Percentiles rank a stretch among this genome's conserved stretches.
Conservation (phyloP, 2,888 invertebrate genomes). For the Anagyrus pseudococci region DNA sequence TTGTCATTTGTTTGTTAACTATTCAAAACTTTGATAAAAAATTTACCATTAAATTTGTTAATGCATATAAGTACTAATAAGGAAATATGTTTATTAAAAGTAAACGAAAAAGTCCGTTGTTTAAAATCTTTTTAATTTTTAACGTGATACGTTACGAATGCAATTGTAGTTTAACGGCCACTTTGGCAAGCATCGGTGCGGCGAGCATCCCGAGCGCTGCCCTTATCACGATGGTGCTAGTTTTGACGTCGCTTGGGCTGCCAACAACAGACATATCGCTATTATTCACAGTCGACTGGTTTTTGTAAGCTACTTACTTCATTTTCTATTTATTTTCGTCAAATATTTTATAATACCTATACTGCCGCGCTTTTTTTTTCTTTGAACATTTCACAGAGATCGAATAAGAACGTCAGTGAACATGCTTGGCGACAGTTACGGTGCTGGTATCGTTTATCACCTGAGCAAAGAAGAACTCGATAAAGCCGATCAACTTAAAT, state of each 20-base stretch:
- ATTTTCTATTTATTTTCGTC: neutral
- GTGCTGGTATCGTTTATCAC: slow-evolving; percentile 76
- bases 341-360: neutral
- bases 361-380: slow-evolving; percentile 11
- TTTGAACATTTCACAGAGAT: too few species aligned
- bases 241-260: slow-evolving; percentile 69
- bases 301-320: slow-evolving; percentile 63
- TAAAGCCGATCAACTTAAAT: slow-evolving; percentile 51
- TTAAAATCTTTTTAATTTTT: too few species aligned
- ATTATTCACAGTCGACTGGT: slow-evolving; percentile 73
- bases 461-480: slow-evolving; percentile 67
- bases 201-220: slow-evolving; percentile 73
- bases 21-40: too few species aligned
- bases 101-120: too few species aligned
- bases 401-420: slow-evolving; percentile 71
- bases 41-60: too few species aligned
- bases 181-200: slow-evolving; percentile 71
- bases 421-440: slow-evolving; percentile 78
- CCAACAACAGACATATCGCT: slow-evolving; percentile 71
- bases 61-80: too few species aligned
- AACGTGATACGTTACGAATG: too few species aligned
- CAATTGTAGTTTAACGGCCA: slow-evolving; percentile 70
- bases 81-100: too few species aligned
- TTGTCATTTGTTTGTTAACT: too few species aligned
- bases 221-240: slow-evolving; percentile 72